phyloP scores from a whole-genome alignment of 2,888 invertebrate genomes.

The Poecilobothrus nobilitatus region DNA sequence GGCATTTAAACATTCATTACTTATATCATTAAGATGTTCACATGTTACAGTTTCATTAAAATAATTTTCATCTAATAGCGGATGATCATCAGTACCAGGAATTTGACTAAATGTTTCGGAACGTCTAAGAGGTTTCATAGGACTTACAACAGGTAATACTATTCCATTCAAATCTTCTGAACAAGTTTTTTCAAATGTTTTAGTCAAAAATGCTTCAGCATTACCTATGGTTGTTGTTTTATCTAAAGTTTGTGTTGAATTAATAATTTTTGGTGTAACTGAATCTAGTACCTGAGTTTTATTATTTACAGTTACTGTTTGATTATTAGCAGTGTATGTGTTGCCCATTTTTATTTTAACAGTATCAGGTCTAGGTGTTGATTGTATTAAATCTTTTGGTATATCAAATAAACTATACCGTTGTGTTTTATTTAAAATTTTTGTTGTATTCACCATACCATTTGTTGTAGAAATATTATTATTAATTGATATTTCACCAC shows the following conservation, averaged over 20 bases:
- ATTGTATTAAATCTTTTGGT: background rate
- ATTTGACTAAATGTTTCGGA: slow-evolving; percentile 2
- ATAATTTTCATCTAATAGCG: slow-evolving; percentile 12
- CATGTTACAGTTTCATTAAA: slow-evolving; percentile 22
- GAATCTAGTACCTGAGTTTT: background rate
- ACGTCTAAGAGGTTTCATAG: background rate
- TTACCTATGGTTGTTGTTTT: background rate
- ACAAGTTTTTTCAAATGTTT: background rate
- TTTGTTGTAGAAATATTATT: too few relatives aligned
- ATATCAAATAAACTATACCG: background rate
- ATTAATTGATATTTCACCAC: background rate
- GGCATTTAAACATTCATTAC: slow-evolving; percentile 17
- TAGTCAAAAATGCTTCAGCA: background rate
- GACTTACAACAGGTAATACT: background rate
- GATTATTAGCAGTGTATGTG: background rate
- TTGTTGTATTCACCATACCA: background rate
- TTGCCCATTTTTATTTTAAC: background rate
- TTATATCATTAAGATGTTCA: slow-evolving; percentile 24
- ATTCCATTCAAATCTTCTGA: background rate
- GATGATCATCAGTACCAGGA: background rate
- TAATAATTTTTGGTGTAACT: background rate
- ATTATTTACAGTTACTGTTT: background rate
- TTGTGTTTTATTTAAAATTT: background rate
- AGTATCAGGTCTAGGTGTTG: background rate
- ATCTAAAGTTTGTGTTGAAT: background rate